Evolutionary conservation across 2,888 invertebrate species (phyloP).

Genomic region (Mongoloraphidia duomilia): DNA sequence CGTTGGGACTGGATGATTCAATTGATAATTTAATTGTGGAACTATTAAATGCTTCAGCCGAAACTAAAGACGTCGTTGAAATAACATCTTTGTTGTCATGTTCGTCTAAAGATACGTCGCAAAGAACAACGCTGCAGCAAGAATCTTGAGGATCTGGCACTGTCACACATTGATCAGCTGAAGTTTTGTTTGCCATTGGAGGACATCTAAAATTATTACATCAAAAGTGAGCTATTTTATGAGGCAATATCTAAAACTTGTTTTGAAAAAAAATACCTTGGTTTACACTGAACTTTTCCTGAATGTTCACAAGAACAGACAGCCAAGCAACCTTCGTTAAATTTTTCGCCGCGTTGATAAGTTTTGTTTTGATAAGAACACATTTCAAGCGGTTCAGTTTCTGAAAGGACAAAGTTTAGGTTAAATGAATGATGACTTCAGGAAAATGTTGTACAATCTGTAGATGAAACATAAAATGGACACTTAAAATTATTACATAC

Average conservation of each 20-base stretch:
- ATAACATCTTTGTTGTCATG: slow-evolving; percentile 38
- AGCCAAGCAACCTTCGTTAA: slow-evolving; percentile 68
- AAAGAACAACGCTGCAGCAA: slow-evolving; percentile 74
- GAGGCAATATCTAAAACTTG: slow-evolving; percentile 19
- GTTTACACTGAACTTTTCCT: slow-evolving; percentile 58
- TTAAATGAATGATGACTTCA: no score
- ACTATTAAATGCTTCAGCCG: slow-evolving; percentile 27
- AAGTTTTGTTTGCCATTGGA: slow-evolving; percentile 36
- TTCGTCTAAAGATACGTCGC: slow-evolving; percentile 69
- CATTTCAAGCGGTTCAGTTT: slow-evolving; percentile 33
- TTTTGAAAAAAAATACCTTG: slow-evolving; percentile 38
- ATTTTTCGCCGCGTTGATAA: slow-evolving; percentile 53
- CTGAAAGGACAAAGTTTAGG: slow-evolving; percentile 12
- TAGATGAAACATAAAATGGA: no score
- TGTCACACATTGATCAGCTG: slow-evolving; percentile 59
- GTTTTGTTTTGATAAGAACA: slow-evolving; percentile 55
- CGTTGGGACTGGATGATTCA: slow-evolving; percentile 24
- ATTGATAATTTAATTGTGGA: slow-evolving; percentile 29
- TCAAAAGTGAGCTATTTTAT: neutral
- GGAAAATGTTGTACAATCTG: no score
- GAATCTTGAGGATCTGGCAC: slow-evolving; percentile 69
- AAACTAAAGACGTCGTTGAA: slow-evolving; percentile 20
- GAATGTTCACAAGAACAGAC: slow-evolving; percentile 62
- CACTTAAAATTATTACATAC: no score
- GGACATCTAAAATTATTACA: slow-evolving; percentile 38